These are phyloP conservation scores for Lasioglossum morio DNA, from an alignment of 2,888 invertebrate genomes.

Conservation along the genomic window DNA sequence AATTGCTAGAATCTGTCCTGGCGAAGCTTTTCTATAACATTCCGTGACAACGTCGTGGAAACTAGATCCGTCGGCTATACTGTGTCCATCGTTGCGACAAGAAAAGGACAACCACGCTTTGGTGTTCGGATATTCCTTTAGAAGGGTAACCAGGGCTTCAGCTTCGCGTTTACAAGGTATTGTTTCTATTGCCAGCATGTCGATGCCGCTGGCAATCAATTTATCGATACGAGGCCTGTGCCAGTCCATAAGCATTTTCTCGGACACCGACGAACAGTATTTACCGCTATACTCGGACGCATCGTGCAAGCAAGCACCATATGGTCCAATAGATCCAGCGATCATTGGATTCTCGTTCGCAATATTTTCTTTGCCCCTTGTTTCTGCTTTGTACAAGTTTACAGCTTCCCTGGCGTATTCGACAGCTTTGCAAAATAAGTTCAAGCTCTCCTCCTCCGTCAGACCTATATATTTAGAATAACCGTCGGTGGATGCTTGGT, in stretches of 20 bases:
- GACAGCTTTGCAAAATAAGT: constrained; percentile 77
- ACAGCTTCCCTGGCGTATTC: constrained; percentile 91
- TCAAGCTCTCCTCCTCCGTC: constrained; percentile 88
- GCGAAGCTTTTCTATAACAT: constrained; percentile 87
- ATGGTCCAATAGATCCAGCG: constrained; percentile 96
- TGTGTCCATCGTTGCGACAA: constrained; percentile 88
- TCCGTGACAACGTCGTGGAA: constrained; percentile 90
- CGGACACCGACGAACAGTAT: constrained; percentile 89
- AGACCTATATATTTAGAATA: constrained; percentile 91
- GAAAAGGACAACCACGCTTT: constrained; percentile 96
- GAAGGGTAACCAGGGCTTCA: constrained; percentile 91
- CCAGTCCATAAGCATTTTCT: constrained; percentile 90
- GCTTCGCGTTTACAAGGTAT: constrained; percentile 95
- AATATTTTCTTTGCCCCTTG: constrained; percentile 48
- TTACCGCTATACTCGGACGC: constrained; percentile 97
- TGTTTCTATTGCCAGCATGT: constrained; percentile 95
- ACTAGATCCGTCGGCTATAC: constrained; percentile 92
- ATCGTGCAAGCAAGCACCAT: constrained; percentile 95
- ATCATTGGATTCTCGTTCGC: constrained; percentile 87
- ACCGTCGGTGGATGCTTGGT: constrained; percentile 85
- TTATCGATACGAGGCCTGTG: constrained; percentile 93
- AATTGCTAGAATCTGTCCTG: constrained; percentile 87
- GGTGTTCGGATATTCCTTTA: constrained; percentile 91
- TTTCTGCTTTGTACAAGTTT: constrained; percentile 79
- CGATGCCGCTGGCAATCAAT: constrained; percentile 92